phyloP scores from a whole-genome alignment of 2,797 vertebrate species.

The Molothrus aeneus region DNA sequence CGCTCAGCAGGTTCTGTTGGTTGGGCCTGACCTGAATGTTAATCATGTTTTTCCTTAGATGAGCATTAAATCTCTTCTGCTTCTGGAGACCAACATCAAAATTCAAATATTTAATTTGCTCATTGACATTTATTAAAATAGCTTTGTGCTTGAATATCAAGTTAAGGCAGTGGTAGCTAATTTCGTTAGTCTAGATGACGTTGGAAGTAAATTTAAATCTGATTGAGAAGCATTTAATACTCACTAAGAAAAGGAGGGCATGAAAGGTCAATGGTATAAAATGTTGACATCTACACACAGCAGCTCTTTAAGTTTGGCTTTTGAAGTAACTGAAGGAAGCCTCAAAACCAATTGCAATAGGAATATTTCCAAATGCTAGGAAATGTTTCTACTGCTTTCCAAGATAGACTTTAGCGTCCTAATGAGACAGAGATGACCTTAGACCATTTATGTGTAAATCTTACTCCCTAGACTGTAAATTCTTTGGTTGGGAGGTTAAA shows the following conservation, averaged over 20 bases:
- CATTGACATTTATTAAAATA: constrained; percentile 68
- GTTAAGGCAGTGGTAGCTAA: constrained; percentile 30
- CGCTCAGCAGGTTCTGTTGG: not conserved
- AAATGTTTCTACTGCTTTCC: not conserved
- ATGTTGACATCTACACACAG: not conserved
- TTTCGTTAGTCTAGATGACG: constrained; percentile 2
- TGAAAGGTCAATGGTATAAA: constrained; percentile 18
- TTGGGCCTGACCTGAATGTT: constrained; percentile 40
- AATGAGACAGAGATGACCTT: not conserved
- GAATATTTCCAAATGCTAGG: not conserved
- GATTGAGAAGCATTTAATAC: constrained; percentile 36
- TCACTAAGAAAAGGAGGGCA: not conserved
- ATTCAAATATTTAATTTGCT: constrained; percentile 68
- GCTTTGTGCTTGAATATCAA: constrained; percentile 39
- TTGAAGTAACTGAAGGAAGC: not conserved
- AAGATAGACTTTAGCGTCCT: not conserved
- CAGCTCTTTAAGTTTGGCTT: not conserved
- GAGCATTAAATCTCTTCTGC: constrained; percentile 1
- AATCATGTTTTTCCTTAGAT: constrained; percentile 9
- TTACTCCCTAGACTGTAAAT: not conserved
- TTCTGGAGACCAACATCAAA: constrained; percentile 50
- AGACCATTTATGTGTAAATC: not conserved
- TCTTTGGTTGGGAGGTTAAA: not conserved
- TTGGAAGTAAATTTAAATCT: constrained; percentile 36
- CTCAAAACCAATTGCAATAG: not conserved